These are phyloP conservation scores for Harpalus rufipes DNA, from an alignment of 2,888 invertebrate genomes.

Conservation along the genomic window DNA sequence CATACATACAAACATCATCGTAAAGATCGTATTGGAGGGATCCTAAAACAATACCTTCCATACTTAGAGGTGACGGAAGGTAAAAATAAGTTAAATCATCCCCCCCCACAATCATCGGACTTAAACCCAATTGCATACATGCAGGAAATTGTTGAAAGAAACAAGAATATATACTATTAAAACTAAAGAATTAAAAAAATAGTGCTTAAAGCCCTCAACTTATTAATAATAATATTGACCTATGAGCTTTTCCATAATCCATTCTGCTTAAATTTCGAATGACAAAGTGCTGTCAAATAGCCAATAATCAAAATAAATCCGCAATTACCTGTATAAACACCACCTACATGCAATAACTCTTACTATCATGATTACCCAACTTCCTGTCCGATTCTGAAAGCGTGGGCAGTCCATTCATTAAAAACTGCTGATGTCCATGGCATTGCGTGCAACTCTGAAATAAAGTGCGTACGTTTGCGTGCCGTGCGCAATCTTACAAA, in stretches of 20 bases:
- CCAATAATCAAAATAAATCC: not conserved
- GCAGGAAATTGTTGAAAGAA: no score
- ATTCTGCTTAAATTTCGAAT: not conserved
- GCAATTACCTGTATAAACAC: not conserved
- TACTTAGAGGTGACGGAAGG: no score
- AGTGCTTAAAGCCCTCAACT: no score
- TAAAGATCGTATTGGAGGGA: no score
- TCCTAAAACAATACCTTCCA: no score
- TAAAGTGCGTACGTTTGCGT: conserved; percentile 1
- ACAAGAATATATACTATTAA: no score
- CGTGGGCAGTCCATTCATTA: conserved; percentile 14
- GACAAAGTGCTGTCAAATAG: not conserved
- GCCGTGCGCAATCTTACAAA: not conserved
- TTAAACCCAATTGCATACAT: no score
- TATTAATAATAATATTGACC: no score
- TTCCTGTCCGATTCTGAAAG: not conserved
- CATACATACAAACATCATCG: no score
- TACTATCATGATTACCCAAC: conserved; percentile 14
- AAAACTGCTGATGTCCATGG: conserved; percentile 15
- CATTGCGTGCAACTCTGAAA: not conserved
- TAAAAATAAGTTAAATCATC: no score
- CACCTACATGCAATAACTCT: not conserved
- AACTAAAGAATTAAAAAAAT: no score
- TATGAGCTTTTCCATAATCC: not conserved
- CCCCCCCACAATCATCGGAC: no score